Evolutionary conservation across 1,140 invertebrate species (phyloP).

Genomic region (Drosophila baimaii): DNA sequence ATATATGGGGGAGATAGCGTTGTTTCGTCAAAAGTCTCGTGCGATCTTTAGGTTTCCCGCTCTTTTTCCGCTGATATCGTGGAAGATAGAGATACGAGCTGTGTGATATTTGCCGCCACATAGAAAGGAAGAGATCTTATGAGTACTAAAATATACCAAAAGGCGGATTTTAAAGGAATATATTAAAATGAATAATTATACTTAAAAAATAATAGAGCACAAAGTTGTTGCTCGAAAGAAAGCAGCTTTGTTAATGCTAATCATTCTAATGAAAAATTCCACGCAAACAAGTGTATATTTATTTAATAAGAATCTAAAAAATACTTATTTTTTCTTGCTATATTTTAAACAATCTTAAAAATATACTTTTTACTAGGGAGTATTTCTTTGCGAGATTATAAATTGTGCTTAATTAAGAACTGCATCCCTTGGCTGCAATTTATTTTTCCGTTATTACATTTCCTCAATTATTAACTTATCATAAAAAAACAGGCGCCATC

Average conservation of each 20-base stretch:
- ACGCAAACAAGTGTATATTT: too few relatives aligned
- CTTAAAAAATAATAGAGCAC: too few relatives aligned
- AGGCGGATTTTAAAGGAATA: neutral
- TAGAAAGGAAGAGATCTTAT: neutral
- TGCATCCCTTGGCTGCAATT: too few relatives aligned
- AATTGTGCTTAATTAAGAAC: neutral
- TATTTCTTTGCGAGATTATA: neutral
- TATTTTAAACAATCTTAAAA: neutral
- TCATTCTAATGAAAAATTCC: too few relatives aligned
- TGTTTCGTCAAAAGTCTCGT: conserved; percentile 8
- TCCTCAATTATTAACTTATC: neutral
- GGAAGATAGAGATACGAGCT: neutral
- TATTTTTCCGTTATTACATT: neutral
- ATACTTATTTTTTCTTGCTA: too few relatives aligned
- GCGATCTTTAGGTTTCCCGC: conserved; percentile 18
- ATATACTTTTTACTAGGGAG: neutral
- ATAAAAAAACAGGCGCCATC: conserved; percentile 25
- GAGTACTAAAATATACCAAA: neutral
- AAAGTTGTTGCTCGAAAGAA: too few relatives aligned
- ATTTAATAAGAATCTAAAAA: too few relatives aligned
- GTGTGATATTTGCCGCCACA: neutral
- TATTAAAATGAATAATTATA: neutral
- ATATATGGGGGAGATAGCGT: conserved; percentile 20
- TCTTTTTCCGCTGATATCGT: neutral
- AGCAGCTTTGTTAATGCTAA: too few relatives aligned